Percentiles rank a stretch among this genome's conserved stretches.
These are phyloP conservation scores for Notospermus geniculatus DNA, from an alignment of 1,140 invertebrate genomes.

Conservation along the genomic window DNA sequence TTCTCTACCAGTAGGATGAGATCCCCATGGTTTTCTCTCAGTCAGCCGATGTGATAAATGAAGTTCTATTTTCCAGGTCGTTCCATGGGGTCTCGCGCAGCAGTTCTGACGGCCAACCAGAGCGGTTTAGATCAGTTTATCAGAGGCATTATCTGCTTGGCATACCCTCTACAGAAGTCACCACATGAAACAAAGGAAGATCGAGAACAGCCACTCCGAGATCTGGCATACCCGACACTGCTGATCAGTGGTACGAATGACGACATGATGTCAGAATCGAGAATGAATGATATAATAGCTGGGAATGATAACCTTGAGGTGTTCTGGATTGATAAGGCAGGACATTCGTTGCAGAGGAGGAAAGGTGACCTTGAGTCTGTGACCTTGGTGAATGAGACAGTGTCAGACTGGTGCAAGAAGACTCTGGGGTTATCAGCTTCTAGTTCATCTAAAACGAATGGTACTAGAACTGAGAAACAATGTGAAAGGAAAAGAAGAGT, in stretches of 20 bases:
- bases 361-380: neutral
- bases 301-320: neutral
- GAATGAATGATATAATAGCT: neutral
- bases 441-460: too few relatives aligned
- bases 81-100: slow-evolving; percentile 25
- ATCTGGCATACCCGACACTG: slow-evolving; percentile 7
- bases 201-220: slow-evolving; percentile 17
- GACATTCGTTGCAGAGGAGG: slow-evolving; percentile 4
- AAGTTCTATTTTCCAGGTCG: slow-evolving; percentile 17
- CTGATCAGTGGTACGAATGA: slow-evolving; percentile 21
- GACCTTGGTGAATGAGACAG: neutral
- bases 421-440: too few relatives aligned
- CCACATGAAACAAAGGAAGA: slow-evolving; percentile 8
- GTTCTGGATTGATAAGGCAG: slow-evolving; percentile 13
- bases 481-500: too few relatives aligned
- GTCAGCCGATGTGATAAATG: too few relatives aligned
- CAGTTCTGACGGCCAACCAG: slow-evolving; percentile 14
- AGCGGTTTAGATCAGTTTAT: slow-evolving; percentile 1
- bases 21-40: too few relatives aligned
- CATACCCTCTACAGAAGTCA: slow-evolving; percentile 20
- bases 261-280: slow-evolving; percentile 10
- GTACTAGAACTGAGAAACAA: too few relatives aligned
- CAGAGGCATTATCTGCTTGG: slow-evolving; percentile 21
- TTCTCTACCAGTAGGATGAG: too few relatives aligned
- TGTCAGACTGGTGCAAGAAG: too few relatives aligned